Conservation (phyloP, 2,113 vertebrate genomes). For the Xenopus laevis region DNA sequence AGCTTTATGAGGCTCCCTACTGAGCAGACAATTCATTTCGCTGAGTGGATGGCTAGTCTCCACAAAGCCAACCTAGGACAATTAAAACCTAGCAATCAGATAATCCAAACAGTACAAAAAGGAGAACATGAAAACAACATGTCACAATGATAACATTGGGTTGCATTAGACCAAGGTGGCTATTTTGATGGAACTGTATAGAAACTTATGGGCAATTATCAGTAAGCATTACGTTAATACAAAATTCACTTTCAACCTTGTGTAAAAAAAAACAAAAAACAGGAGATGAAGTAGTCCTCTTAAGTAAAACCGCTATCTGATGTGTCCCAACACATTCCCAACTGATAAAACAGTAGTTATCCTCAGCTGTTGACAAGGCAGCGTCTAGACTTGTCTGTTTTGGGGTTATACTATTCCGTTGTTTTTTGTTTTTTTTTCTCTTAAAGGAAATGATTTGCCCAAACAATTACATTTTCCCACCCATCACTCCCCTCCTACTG, state of each 20-base stretch:
- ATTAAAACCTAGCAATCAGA: too few species aligned
- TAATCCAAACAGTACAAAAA: too few species aligned
- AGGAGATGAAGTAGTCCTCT: constrained; percentile 16
- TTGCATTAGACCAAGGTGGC: too few species aligned
- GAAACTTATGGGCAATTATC: neutral
- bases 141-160: too few species aligned
- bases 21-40: too few species aligned
- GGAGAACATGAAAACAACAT: too few species aligned
- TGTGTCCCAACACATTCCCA: constrained; percentile 74
- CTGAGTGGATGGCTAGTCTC: too few species aligned
- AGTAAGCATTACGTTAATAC: constrained; percentile 16
- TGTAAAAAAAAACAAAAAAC: neutral
- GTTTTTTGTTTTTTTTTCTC: constrained; percentile 47
- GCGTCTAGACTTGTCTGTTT: constrained; percentile 68
- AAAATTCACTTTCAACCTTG: constrained; percentile 1
- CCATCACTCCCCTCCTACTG: constrained; percentile 40
- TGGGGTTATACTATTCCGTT: constrained; percentile 50
- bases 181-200: too few species aligned
- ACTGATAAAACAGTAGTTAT: constrained; percentile 71
- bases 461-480: constrained; percentile 56
- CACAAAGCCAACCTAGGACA: too few species aligned
- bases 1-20: too few species aligned
- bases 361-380: constrained; percentile 68
- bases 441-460: constrained; percentile 64
- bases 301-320: constrained; percentile 69